Evolutionary conservation across 1,140 invertebrate genomes (phyloP).

Genomic region (Drosophila suzukii): DNA sequence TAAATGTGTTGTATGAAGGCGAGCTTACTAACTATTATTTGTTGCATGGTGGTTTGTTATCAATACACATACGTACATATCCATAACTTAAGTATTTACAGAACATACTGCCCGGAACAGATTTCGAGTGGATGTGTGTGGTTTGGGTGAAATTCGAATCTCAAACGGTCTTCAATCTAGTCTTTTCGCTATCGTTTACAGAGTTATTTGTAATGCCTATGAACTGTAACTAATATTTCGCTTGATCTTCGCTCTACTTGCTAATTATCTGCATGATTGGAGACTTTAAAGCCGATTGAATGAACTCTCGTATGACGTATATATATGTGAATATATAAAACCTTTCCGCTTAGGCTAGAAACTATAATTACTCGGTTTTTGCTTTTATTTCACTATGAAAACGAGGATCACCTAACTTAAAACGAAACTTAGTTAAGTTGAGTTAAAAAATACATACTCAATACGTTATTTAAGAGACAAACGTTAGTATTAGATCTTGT

Average conservation of each 20-base stretch:
- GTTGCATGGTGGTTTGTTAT: conserved; percentile 64
- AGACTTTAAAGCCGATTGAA: conserved; percentile 36
- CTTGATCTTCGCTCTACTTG: conserved; percentile 41
- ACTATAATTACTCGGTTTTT: conserved; percentile 75
- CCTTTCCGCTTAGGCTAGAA: conserved; percentile 51
- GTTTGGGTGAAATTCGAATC: conserved; percentile 29
- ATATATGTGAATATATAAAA: conserved; percentile 46
- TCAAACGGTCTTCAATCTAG: conserved; percentile 35
- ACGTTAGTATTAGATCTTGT: conserved; percentile 45
- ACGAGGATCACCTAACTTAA: conserved; percentile 72
- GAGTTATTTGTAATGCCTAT: conserved; percentile 24
- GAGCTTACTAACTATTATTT: conserved; percentile 75
- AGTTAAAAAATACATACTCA: conserved; percentile 72
- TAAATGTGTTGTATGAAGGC: conserved; percentile 49
- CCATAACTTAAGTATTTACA: conserved; percentile 73
- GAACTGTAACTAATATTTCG: conserved; percentile 46
- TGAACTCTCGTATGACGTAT: conserved; percentile 33
- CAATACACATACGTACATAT: conserved; percentile 43
- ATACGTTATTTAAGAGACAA: conserved; percentile 69
- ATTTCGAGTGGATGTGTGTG: conserved; percentile 21
- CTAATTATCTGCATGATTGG: conserved; percentile 42
- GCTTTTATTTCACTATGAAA: conserved; percentile 67
- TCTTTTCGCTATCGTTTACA: conserved; percentile 29
- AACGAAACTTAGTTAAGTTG: conserved; percentile 67
- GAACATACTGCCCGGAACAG: conserved; percentile 54